Evolutionary conservation across 2,888 invertebrate genomes (phyloP), one percentile per base, ranked within the genome.

Genomic region (Synanthedon myopaeformis): DNA sequence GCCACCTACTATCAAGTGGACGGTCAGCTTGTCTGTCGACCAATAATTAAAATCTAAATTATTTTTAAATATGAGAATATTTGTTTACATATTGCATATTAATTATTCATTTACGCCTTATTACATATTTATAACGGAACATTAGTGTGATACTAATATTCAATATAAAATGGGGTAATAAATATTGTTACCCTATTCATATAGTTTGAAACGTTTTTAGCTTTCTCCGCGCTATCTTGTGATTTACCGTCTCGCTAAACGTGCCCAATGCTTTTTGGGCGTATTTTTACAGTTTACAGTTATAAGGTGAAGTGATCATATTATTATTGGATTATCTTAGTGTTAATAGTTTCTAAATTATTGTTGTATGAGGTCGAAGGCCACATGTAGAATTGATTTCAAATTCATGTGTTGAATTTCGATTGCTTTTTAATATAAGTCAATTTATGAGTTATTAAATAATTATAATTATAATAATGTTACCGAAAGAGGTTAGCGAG

Each of bases 211-310:
- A 13, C 49, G 49, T 49, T 49, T n/a, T 49, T 49, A 67, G 72
- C 76, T 78, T 76, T 78, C 78, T 70, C 75, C 66, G 62, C 65
- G 66, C 62, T 70, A 71, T 72, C 71, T 66, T 56, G 71, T 79
- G 79, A 78, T 79, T 78, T 79, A 79, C 76, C 52, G 69, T 65
- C 76, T 74, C 67, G 75, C 75, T 66, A 74, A 76, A 74, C 79
- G 63, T 67, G 72, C 60, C 51, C 48, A 45, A 56, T 55, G 70
- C 65, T 70, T 66, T 63, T 62, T 58, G 61, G 63, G 58, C 61
- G 60, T 59, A 61, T 61, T 57, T 62, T 64, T 66, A 61, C 45
- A 45, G n/a, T 45, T 45, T 45, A 45, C 45, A 45, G 45, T 45
- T 45, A 45, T 45, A 45, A n/a, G 13, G 12, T 45, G 45, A 45